Conservation (phyloP, 1,140 invertebrate genomes). For the Bemisia tabaci region DNA sequence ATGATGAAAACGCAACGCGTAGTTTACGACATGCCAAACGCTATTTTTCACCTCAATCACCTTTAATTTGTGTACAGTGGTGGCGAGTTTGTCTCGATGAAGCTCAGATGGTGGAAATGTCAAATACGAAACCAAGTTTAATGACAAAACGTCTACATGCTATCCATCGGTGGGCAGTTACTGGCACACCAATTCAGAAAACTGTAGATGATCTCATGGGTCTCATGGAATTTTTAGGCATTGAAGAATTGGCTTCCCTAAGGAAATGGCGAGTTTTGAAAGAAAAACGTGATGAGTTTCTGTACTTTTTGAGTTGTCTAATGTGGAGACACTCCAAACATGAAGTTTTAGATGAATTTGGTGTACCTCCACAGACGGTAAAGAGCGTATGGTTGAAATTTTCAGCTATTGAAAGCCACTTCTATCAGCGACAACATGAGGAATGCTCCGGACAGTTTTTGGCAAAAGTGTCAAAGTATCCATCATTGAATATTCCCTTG, state of each 20-base stretch:
- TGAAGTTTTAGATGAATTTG: constrained; percentile 40
- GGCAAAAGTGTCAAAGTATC: constrained; percentile 18
- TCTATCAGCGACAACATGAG: constrained; percentile 36
- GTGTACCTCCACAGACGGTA: constrained; percentile 35
- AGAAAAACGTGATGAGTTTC: constrained; percentile 30
- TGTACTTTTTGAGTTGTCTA: constrained; percentile 41
- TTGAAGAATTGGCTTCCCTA: background rate
- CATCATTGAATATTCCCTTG: constrained; percentile 4
- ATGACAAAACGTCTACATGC: constrained; percentile 47
- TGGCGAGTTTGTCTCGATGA: constrained; percentile 70
- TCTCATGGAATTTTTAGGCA: background rate
- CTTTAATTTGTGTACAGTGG: constrained; percentile 52
- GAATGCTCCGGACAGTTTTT: constrained; percentile 26
- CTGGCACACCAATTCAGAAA: constrained; percentile 59
- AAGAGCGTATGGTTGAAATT: constrained; percentile 33
- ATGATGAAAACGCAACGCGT: constrained; percentile 8
- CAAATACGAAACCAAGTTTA: constrained; percentile 34
- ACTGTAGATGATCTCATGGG: constrained; percentile 39
- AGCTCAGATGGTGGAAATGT: constrained; percentile 65
- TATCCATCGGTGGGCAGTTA: constrained; percentile 59
- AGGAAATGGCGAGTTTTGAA: background rate
- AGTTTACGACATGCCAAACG: constrained; percentile 39
- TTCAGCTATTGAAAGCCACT: constrained; percentile 37
- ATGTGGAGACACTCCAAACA: constrained; percentile 56
- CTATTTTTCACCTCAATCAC: constrained; percentile 43